A percentile compares a stretch with the other conserved stretches of the same genome.
phyloP scores from a whole-genome alignment of 35 echinoderm and acorn worm species.

The Strongylocentrotus purpuratus region DNA sequence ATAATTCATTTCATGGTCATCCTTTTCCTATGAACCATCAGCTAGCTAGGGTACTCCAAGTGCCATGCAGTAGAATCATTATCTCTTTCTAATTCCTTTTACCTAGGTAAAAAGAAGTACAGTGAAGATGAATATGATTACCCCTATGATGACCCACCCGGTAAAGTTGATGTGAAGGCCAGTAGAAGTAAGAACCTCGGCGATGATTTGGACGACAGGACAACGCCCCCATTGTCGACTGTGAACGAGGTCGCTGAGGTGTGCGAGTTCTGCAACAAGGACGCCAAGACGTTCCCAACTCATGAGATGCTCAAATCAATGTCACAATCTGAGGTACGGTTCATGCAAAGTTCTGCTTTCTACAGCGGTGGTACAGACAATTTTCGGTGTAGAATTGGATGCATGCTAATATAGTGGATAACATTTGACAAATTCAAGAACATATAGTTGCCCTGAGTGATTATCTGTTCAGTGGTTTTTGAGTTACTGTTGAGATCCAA shows the following conservation, averaged over 20 bases:
- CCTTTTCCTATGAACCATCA: too few species aligned
- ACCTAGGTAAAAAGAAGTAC: constrained; percentile 24
- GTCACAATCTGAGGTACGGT: constrained; percentile 21
- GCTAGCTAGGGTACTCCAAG: too few species aligned
- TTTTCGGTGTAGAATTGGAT: too few species aligned
- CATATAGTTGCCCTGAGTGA: too few species aligned
- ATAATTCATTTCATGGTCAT: too few species aligned
- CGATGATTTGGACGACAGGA: neutral
- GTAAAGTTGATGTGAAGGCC: neutral
- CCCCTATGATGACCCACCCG: neutral
- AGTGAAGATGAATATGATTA: neutral
- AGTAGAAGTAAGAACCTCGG: neutral
- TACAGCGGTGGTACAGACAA: too few species aligned
- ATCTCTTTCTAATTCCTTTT: neutral
- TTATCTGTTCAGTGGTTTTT: too few species aligned
- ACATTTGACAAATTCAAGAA: too few species aligned
- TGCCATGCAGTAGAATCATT: too few species aligned
- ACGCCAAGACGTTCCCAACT: constrained; percentile 88
- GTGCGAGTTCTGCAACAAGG: constrained; percentile 88
- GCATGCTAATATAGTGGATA: too few species aligned
- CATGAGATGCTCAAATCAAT: constrained; percentile 87
- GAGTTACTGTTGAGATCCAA: too few species aligned
- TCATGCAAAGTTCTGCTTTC: too few species aligned
- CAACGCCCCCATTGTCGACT: constrained; percentile 35
- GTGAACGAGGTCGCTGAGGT: constrained; percentile 60